Evolutionary conservation across 1,140 invertebrate genomes (phyloP).

Genomic region (Palaemon carinicauda): DNA sequence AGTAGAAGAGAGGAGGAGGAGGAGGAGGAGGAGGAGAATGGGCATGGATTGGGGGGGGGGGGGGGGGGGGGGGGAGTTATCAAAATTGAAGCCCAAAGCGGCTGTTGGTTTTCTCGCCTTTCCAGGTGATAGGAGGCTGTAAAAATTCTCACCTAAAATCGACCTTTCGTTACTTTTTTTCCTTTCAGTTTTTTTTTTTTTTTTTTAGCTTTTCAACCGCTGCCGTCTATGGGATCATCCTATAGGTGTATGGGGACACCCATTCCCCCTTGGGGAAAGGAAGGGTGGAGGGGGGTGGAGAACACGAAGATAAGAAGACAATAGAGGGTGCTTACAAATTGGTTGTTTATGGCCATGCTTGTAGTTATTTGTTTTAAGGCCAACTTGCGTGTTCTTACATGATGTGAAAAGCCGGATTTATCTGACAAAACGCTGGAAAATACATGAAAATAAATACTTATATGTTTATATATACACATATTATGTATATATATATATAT

Average conservation of each 20-base stretch:
- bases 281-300: not conserved
- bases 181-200: not conserved
- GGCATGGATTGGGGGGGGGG: not conserved
- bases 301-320: not conserved
- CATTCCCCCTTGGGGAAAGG: not conserved
- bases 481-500: no score
- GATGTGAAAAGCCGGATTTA: no score
- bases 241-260: not conserved
- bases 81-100: not conserved
- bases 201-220: not conserved
- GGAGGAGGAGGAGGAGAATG: no score
- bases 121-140: constrained; percentile 41
- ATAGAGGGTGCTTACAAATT: not conserved
- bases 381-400: no score
- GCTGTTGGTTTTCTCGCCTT: constrained; percentile 7
- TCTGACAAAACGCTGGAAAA: no score
- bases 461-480: no score
- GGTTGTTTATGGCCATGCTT: not conserved
- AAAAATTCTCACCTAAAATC: constrained; percentile 53
- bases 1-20: no score
- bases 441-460: no score
- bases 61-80: not conserved
- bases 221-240: not conserved
- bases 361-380: no score
- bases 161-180: constrained; percentile 16